These are phyloP conservation scores for Cavia porcellus DNA, from an alignment of 2,113 vertebrate genomes.

Conservation along the genomic window DNA sequence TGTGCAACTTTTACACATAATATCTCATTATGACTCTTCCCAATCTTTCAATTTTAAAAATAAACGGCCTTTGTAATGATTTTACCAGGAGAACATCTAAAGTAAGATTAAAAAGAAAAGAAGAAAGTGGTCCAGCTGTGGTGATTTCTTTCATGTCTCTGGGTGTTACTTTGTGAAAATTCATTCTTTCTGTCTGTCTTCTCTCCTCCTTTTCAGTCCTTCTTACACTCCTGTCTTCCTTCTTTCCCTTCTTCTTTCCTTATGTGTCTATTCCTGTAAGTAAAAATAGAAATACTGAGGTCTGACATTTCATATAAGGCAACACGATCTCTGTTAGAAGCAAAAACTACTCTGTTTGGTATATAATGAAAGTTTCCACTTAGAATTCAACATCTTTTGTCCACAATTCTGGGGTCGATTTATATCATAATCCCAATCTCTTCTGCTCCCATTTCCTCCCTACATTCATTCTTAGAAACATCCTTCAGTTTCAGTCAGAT, in stretches of 20 bases:
- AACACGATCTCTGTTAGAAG: constrained; percentile 83
- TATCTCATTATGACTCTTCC: constrained; percentile 93
- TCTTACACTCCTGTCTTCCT: constrained; percentile 18
- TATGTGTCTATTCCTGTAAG: constrained; percentile 82
- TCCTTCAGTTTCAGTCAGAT: not conserved
- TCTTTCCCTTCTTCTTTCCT: constrained; percentile 63
- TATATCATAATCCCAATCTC: not conserved
- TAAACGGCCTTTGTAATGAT: constrained; percentile 93
- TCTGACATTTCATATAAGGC: constrained; percentile 78
- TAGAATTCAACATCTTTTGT: constrained; percentile 46
- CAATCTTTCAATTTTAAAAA: constrained; percentile 95
- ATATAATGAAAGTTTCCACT: constrained; percentile 83
- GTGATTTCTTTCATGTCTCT: constrained; percentile 82
- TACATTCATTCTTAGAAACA: not conserved
- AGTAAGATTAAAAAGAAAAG: constrained; percentile 89
- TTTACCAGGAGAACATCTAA: constrained; percentile 91
- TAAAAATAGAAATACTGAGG: constrained; percentile 83
- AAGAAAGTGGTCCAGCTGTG: constrained; percentile 85
- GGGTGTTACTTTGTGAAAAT: constrained; percentile 80
- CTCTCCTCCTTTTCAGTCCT: constrained; percentile 76
- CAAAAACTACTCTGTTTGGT: constrained; percentile 80
- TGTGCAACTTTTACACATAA: constrained; percentile 95
- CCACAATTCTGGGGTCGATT: constrained; percentile 17
- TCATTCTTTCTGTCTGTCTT: constrained; percentile 68
- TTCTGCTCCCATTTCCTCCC: not conserved